Conservation (phyloP, 1,140 invertebrate species). For the Aphelenchoides avenae region DNA sequence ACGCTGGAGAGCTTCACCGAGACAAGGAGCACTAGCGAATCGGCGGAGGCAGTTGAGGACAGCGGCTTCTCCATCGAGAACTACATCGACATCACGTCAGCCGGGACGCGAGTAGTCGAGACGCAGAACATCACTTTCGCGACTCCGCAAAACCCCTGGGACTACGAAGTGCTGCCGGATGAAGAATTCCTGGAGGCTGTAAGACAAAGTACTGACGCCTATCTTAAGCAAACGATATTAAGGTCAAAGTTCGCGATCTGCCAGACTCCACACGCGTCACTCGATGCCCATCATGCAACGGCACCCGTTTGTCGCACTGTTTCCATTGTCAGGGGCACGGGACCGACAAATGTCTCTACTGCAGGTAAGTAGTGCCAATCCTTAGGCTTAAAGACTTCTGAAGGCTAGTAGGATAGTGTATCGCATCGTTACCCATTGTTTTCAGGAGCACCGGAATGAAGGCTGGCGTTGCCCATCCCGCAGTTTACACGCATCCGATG, state of each 20-base stretch:
- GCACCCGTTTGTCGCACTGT: constrained; percentile 54
- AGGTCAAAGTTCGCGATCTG: constrained; percentile 57
- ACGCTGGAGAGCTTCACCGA: constrained; percentile 58
- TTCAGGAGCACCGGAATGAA: constrained; percentile 59
- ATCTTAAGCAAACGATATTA: constrained; percentile 21
- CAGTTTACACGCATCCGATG: constrained; percentile 59
- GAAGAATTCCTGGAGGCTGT: constrained; percentile 55
- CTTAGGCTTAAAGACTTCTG: neutral
- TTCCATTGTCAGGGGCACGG: constrained; percentile 57
- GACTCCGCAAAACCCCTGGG: constrained; percentile 55
- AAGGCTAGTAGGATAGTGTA: neutral
- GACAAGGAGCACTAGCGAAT: constrained; percentile 51
- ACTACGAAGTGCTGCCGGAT: constrained; percentile 54
- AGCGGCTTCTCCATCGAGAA: too few relatives aligned
- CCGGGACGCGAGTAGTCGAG: too few relatives aligned
- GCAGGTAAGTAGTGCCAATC: constrained; percentile 36
- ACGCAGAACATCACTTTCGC: too few relatives aligned
- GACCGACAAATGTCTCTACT: constrained; percentile 57
- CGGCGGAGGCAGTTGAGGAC: constrained; percentile 49
- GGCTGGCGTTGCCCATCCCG: constrained; percentile 59
- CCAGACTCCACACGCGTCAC: constrained; percentile 46
- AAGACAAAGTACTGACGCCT: constrained; percentile 6
- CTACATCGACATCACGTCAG: too few relatives aligned
- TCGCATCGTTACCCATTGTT: neutral
- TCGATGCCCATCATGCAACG: constrained; percentile 44